These are phyloP conservation scores for Cydia amplana DNA, from an alignment of 1,140 invertebrate species.

Conservation along the genomic window DNA sequence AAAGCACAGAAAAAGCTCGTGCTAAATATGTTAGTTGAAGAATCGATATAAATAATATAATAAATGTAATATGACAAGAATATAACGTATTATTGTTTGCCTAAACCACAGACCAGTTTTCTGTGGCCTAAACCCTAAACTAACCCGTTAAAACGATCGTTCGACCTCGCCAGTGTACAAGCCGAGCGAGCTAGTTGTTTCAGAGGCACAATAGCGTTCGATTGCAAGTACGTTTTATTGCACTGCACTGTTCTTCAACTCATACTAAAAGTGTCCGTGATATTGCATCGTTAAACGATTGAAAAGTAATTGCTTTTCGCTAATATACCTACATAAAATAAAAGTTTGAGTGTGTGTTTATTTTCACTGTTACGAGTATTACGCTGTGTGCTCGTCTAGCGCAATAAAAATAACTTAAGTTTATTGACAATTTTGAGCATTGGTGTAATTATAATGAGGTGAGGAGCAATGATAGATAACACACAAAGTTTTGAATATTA, in stretches of 20 bases:
- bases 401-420: background rate
- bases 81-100: too few relatives aligned
- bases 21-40: too few relatives aligned
- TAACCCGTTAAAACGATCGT: background rate
- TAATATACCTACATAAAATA: background rate
- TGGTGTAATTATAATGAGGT: too few relatives aligned
- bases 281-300: background rate
- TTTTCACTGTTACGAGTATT: too few relatives aligned
- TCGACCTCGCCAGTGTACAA: conserved; percentile 11
- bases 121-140: too few relatives aligned
- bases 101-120: too few relatives aligned
- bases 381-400: background rate
- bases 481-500: too few relatives aligned
- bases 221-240: conserved; percentile 30
- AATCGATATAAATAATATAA: too few relatives aligned
- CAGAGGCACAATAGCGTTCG: conserved; percentile 26
- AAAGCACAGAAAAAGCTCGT: too few relatives aligned
- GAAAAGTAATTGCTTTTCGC: background rate
- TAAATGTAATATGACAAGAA: too few relatives aligned
- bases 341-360: background rate
- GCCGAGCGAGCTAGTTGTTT: background rate
- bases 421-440: too few relatives aligned
- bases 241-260: conserved; percentile 21
- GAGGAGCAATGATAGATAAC: too few relatives aligned
- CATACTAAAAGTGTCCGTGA: background rate